A percentile compares a stretch with the other conserved stretches of the same genome.
phyloP scores from a whole-genome alignment of 1,140 invertebrate genomes.

The Ips nitidus region DNA sequence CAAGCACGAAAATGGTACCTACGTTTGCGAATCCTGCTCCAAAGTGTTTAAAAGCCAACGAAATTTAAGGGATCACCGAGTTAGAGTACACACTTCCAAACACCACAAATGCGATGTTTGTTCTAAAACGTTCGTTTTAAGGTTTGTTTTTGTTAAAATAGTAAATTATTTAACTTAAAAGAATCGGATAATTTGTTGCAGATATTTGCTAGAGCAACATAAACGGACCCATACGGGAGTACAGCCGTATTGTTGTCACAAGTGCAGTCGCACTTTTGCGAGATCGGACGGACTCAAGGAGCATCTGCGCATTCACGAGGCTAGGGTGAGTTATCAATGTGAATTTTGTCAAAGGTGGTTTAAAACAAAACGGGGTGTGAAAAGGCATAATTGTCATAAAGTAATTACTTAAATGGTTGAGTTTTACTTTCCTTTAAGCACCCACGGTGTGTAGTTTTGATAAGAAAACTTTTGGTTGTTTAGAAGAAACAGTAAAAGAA shows the following conservation, averaged over 20 bases:
- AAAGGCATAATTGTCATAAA: constrained; percentile 24
- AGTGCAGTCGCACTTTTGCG: constrained; percentile 17
- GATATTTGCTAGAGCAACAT: constrained; percentile 19
- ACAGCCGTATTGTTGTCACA: constrained; percentile 14
- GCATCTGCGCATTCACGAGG: constrained; percentile 20
- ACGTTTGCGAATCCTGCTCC: constrained; percentile 43
- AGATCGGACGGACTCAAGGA: constrained; percentile 21
- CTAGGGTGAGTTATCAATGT: constrained; percentile 12
- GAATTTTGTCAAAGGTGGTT: constrained; percentile 14
- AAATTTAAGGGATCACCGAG: constrained; percentile 43
- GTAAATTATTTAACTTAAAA: background rate
- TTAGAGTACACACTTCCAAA: constrained; percentile 36
- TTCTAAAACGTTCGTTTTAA: constrained; percentile 38
- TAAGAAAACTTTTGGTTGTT: background rate
- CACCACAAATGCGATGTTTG: constrained; percentile 45
- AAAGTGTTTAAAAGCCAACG: constrained; percentile 44
- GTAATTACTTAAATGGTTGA: background rate
- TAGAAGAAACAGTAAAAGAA: no score
- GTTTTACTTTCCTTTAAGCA: background rate
- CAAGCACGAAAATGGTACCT: constrained; percentile 40
- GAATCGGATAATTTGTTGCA: constrained; percentile 6
- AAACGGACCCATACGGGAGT: constrained; percentile 22
- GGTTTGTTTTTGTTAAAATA: constrained; percentile 20
- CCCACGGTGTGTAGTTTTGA: background rate
- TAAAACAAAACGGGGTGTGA: constrained; percentile 9